Percentiles rank a stretch among this genome's conserved stretches.
Evolutionary conservation across 1,140 invertebrate species (phyloP).

Genomic region (Idris sp.): DNA sequence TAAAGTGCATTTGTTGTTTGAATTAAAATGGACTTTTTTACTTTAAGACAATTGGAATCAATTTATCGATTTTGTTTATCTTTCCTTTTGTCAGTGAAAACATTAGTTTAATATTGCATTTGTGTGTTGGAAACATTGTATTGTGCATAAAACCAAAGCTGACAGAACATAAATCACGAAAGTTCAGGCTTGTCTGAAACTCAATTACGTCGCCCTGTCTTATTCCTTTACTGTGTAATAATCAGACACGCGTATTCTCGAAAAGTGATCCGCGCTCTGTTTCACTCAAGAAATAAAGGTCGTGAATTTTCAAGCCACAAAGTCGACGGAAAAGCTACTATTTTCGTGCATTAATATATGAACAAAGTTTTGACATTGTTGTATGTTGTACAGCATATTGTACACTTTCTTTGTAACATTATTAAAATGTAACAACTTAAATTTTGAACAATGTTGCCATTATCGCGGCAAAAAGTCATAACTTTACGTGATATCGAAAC

Average conservation of each 20-base stretch:
- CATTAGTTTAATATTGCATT: slow-evolving; percentile 40
- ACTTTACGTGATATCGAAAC: slow-evolving; percentile 32
- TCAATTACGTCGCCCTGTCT: slow-evolving; percentile 53
- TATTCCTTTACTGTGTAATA: slow-evolving; percentile 55
- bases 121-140: slow-evolving; percentile 17
- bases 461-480: slow-evolving; percentile 10
- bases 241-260: slow-evolving; percentile 42
- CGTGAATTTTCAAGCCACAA: slow-evolving; percentile 32
- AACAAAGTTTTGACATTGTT: slow-evolving; percentile 51
- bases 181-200: slow-evolving; percentile 52
- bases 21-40: not conserved
- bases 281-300: slow-evolving; percentile 33
- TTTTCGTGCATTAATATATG: slow-evolving; percentile 50
- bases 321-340: slow-evolving; percentile 34
- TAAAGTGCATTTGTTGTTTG: too few relatives aligned
- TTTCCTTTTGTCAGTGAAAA: slow-evolving; percentile 1
- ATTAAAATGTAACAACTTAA: slow-evolving; percentile 57
- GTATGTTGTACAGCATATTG: slow-evolving; percentile 24
- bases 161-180: slow-evolving; percentile 53
- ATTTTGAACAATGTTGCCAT: slow-evolving; percentile 22
- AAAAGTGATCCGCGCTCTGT: slow-evolving; percentile 22
- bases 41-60: not conserved
- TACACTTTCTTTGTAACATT: slow-evolving; percentile 41
- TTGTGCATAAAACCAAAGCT: slow-evolving; percentile 43
- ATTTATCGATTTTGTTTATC: too few relatives aligned